Evolutionary conservation across 2,888 invertebrate genomes (phyloP), one percentile per base, ranked within the genome.

Genomic region (Gryllus longicercus): DNA sequence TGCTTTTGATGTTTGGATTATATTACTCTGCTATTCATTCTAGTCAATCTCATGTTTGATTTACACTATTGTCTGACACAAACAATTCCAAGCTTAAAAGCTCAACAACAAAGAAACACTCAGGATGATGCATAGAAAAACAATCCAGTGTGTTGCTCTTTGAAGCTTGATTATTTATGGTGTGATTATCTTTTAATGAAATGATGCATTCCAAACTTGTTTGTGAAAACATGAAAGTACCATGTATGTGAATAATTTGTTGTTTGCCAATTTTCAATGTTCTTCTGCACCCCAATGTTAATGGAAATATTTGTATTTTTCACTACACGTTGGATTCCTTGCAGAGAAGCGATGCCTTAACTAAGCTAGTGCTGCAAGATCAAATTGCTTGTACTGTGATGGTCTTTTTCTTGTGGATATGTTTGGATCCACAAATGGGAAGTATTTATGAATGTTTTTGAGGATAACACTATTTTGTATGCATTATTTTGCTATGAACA

Each of bases 391-490:
- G 21, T 74, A 74, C 18, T 74, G 74, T 18, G 18, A 74, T n/a
- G 18, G 18, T 74, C 18, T 23, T 16, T 25, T n/a, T 75, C 23
- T n/a, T 75, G 75, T n/a, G 12, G 75, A 75, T 14, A 25, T 75
- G 3, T 75, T 21, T 75, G 14, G 14, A n/a, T 75, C 14, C 14
- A n/a, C 14, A 25, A 75, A 21, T 21, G 75, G 23, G 74, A 77
- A 74, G 75, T 51, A 51, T 76, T 51, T 80, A 51, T 74, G 25
- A 78, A 75, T 78, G 51, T 75, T 78, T 80, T 78, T 76, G 63
- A 78, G 80, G 51, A 50, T 78, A n/a, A 75, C 76, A 76, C 75
- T 63, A 76, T 78, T 80, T 78, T 80, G 80, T 78, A 80, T 75
- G 63, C 21, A 80, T 49, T 49, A 51, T 76, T 74, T 77, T 77